Evolutionary conservation across 1,140 invertebrate genomes (phyloP).

Genomic region (Aphidius gifuensis): DNA sequence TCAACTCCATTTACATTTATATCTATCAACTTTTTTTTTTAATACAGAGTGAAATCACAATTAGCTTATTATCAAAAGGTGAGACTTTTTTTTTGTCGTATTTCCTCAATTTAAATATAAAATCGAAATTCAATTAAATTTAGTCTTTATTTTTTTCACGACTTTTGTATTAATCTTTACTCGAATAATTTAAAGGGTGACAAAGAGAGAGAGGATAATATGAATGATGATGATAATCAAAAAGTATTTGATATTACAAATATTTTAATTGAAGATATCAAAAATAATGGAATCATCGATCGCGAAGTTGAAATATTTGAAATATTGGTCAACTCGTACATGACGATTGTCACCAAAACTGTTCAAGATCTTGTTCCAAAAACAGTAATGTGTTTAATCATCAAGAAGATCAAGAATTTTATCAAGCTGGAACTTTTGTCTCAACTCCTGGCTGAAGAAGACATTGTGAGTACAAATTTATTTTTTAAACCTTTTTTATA

Average conservation of each 20-base stretch:
- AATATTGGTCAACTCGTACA: constrained; percentile 98
- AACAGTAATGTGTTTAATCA: constrained; percentile 97
- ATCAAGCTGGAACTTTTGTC: constrained; percentile 95
- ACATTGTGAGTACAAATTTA: constrained; percentile 73
- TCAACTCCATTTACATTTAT: not conserved
- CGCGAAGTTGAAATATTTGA: constrained; percentile 98
- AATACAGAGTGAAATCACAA: too few relatives aligned
- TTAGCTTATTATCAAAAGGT: too few relatives aligned
- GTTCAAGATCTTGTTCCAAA: constrained; percentile 97
- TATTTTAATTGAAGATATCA: not conserved
- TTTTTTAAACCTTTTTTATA: not conserved
- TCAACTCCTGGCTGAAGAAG: constrained; percentile 92
- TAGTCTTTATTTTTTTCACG: not conserved
- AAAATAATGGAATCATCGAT: constrained; percentile 60
- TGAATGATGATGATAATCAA: not conserved
- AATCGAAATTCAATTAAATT: constrained; percentile 25
- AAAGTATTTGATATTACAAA: constrained; percentile 8
- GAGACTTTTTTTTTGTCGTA: too few relatives aligned
- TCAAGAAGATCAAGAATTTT: constrained; percentile 97
- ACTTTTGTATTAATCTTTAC: constrained; percentile 18
- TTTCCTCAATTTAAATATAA: too few relatives aligned
- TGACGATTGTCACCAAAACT: constrained; percentile 99
- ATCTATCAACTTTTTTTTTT: too few relatives aligned
- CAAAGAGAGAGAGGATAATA: not conserved
- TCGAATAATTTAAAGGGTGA: not conserved